A percentile compares a stretch with the other conserved stretches of the same genome.
Evolutionary conservation across 2,888 invertebrate genomes (phyloP).

Genomic region (Ferrisia virgata): DNA sequence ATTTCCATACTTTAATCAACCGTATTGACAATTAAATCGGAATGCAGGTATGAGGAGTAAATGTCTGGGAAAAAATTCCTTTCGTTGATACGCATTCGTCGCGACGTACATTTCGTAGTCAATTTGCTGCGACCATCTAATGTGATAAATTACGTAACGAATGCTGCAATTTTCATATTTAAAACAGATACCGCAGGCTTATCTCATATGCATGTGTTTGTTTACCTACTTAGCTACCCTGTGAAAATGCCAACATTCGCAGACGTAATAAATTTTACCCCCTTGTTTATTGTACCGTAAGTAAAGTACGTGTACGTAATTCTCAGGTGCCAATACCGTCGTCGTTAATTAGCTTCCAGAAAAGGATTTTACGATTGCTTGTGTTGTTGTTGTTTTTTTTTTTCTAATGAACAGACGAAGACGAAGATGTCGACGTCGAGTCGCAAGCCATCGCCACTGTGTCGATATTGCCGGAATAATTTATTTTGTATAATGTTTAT

Average conservation of each 20-base stretch:
- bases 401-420: too few species aligned
- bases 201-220: too few species aligned
- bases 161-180: not conserved
- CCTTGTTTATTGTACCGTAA: not conserved
- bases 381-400: not conserved
- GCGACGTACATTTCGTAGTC: not conserved
- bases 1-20: not conserved
- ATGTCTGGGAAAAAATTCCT: not conserved
- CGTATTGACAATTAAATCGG: not conserved
- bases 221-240: not conserved
- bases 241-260: not conserved
- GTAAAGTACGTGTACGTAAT: not conserved
- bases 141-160: not conserved
- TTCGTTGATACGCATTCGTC: not conserved
- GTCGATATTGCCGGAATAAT: too few species aligned
- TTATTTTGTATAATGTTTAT: too few species aligned
- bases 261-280: not conserved
- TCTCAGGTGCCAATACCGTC: slow-evolving; percentile 13
- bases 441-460: not conserved
- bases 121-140: too few species aligned
- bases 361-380: slow-evolving; percentile 8
- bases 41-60: not conserved
- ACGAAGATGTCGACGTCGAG: not conserved
- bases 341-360: not conserved
- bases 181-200: too few species aligned